Evolutionary conservation across 92 coral and sea anemone species (phyloP).

Genomic region (Isaurus tuberculatus): DNA sequence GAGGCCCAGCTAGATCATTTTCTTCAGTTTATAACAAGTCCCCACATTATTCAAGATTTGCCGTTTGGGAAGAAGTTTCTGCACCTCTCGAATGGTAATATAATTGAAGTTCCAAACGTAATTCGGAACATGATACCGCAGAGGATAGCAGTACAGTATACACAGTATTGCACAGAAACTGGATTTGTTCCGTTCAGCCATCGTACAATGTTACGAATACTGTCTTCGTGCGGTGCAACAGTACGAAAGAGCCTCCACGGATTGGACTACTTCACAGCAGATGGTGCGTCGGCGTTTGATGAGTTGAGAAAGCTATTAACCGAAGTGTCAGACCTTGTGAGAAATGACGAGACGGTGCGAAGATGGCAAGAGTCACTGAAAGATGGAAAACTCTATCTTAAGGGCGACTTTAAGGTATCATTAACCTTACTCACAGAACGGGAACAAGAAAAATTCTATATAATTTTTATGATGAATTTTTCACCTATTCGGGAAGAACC

Average conservation of each 20-base stretch:
- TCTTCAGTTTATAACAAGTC: slow-evolving; percentile 5
- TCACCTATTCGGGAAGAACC: background rate
- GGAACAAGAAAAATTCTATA: background rate
- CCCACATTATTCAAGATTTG: background rate
- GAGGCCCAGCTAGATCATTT: slow-evolving; percentile 14
- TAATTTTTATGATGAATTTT: background rate
- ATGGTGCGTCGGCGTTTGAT: slow-evolving; percentile 19
- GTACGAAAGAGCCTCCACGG: background rate
- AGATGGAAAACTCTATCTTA: slow-evolving; percentile 40
- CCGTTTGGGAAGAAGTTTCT: background rate
- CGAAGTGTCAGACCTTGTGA: background rate
- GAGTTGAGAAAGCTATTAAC: background rate
- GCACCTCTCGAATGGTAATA: background rate
- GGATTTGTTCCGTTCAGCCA: background rate
- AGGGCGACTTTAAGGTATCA: slow-evolving; percentile 46
- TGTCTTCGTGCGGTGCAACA: background rate
- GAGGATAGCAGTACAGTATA: background rate
- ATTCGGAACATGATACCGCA: background rate
- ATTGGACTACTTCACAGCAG: background rate
- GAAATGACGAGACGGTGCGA: background rate
- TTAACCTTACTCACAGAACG: background rate
- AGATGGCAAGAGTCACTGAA: slow-evolving; percentile 47
- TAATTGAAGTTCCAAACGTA: slow-evolving; percentile 1
- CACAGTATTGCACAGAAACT: slow-evolving; percentile 8
- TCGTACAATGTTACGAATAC: background rate